phyloP scores from a whole-genome alignment of 2,797 vertebrate genomes.

The Peromyscus melanophrys region DNA sequence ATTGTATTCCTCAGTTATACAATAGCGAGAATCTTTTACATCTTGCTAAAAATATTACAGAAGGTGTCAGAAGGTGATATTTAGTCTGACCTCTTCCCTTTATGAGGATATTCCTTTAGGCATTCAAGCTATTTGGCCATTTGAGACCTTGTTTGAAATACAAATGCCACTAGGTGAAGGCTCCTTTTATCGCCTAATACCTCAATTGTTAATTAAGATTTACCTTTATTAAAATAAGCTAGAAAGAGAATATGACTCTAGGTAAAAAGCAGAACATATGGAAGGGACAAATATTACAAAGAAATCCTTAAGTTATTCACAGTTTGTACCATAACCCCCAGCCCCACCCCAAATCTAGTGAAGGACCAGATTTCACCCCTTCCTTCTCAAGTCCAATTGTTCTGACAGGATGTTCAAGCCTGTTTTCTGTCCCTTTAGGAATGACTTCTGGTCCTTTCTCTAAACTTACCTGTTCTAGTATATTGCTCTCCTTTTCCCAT shows the following conservation, averaged over 20 bases:
- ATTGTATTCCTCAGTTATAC: conserved; percentile 18
- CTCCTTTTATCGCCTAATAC: not conserved
- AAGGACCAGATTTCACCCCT: not conserved
- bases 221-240: conserved; percentile 16
- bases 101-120: conserved; percentile 43
- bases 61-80: conserved; percentile 47
- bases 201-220: conserved; percentile 29
- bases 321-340: not conserved
- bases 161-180: not conserved
- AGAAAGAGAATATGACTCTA: not conserved
- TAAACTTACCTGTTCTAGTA: not conserved
- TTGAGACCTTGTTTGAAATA: conserved; percentile 54
- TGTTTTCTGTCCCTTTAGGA: not conserved
- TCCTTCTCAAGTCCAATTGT: not conserved
- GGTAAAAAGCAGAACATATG: not conserved
- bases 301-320: not conserved
- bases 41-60: not conserved
- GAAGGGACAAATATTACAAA: not conserved
- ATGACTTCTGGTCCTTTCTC: not conserved
- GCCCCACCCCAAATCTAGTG: not conserved
- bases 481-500: not conserved
- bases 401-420: conserved; percentile 30
- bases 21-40: conserved; percentile 43
- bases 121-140: conserved; percentile 48
- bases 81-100: conserved; percentile 59